phyloP scores from a whole-genome alignment of 1,140 invertebrate genomes.

The Dendroctonus valens region DNA sequence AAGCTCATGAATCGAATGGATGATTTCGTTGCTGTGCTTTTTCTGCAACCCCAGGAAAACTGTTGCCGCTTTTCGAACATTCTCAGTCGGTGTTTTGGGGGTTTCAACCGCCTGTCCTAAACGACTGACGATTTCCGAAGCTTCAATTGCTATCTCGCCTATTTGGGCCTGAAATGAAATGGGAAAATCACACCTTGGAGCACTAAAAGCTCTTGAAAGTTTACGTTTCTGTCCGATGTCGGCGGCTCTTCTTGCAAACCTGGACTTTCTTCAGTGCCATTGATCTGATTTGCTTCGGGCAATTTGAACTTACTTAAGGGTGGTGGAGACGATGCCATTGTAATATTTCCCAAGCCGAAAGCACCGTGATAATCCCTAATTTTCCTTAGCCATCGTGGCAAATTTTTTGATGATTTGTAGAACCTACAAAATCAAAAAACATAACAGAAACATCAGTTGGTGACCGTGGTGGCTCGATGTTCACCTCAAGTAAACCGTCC shows the following conservation, averaged over 20 bases:
- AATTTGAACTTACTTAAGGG: not conserved
- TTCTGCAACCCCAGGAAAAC: constrained; percentile 48
- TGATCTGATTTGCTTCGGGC: not conserved
- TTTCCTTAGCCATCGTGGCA: constrained; percentile 19
- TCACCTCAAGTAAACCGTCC: too few relatives aligned
- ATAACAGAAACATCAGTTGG: not conserved
- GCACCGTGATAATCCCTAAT: constrained; percentile 5
- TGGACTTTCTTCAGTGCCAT: constrained; percentile 1
- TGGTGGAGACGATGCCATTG: not conserved
- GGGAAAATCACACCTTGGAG: not conserved
- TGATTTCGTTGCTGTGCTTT: constrained; percentile 46
- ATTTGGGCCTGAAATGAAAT: constrained; percentile 38
- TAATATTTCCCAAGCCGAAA: not conserved
- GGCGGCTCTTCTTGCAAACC: not conserved
- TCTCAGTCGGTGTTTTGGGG: constrained; percentile 25
- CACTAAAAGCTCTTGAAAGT: not conserved
- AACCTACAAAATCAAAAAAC: constrained; percentile 7
- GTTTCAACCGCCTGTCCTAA: constrained; percentile 49
- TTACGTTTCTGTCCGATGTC: not conserved
- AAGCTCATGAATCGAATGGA: constrained; percentile 45
- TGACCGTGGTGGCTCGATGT: too few relatives aligned
- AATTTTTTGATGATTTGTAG: constrained; percentile 25
- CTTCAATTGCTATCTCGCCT: constrained; percentile 50
- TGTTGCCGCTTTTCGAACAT: constrained; percentile 37
- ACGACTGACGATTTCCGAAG: constrained; percentile 49